Evolutionary conservation across 1,140 invertebrate species (phyloP), one percentile per base, ranked within the genome.

Genomic region (Drosophila baimaii): DNA sequence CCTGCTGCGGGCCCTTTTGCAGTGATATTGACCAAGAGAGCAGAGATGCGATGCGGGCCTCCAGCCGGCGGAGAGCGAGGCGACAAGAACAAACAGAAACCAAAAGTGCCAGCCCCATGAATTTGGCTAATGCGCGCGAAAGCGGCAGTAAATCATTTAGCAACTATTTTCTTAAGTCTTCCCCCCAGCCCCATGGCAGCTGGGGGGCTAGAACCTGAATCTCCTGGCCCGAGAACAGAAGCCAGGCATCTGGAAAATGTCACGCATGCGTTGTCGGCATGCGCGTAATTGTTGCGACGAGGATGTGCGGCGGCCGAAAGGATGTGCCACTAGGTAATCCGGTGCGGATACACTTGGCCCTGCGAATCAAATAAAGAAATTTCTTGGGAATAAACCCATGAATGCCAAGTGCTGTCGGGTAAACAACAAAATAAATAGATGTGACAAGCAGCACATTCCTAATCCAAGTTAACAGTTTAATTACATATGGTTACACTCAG

Each of bases 231-330:
- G 23, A 12, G 46, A 49, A 49, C 46, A 49, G 46, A 49, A 49
- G 46, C 46, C 46, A 17, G 78, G 57, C 57, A 90, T 85, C 71
- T 77, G n/a, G 77, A 61, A 83, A 85, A 90, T 90, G 81, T 85
- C 86, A 80, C 86, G 79, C 86, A 90, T 82, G 83, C 80, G 83
- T 55, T 70, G 54, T 79, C 63, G 55, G 58, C 76, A 82, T 84
- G 68, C 76, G 64, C 65, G 68, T 84, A 84, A 84, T 82, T 84
- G 68, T 82, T 84, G 68, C 77, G 49, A 29, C 29, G 63, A 47
- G 63, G 66, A 69, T 68, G 44, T 55, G 63, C 25, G 17, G 56
- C 33, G 55, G 46, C 33, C 35, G 19, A 52, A 37, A 69, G 46
- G 62, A 69, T 54, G 65, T 52, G 25, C 27, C 51, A 47, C 64